Evolutionary conservation across 2,113 vertebrate species (phyloP), one percentile per base, ranked within the genome.

Genomic region (Trematomus loennbergii): DNA sequence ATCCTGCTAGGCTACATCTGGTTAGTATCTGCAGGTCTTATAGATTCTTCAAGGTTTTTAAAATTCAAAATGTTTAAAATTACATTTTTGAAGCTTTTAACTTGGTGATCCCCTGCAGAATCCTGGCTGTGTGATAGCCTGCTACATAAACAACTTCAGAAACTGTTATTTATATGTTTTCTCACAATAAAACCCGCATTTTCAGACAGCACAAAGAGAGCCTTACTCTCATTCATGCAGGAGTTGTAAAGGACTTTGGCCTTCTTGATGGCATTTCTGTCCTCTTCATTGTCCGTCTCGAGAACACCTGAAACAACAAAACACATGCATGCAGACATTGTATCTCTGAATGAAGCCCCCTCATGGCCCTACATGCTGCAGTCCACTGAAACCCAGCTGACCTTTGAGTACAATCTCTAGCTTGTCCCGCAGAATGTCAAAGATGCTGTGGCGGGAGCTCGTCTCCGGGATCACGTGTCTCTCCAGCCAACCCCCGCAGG

Each of bases 371-470:
- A 2, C 63, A 83, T n/a, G 33, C 74, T 82, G 76, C 78, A 54
- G 73, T 79, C 75, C 73, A 75, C 87, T 68, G 74, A 46, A 61
- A 63, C 63, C 49, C 65, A 1, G 22, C 89, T 88, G 93, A 98
- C 98, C 97, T 95, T 99, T 99, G 11, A 99, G 96, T 79, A 98
- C 94, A 82, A 98, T 96, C 93, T 99, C 97, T 91, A 99, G 94
- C 85, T 99, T 95, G 0, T 98, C 97, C 3, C 97, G 94, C 18
- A 99, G 94, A 90, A 96, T 96, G 94, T 99, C 97, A 22, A 99
- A 99, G 82, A 98, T 94, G 45, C 97, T 98, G 94, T 99, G 97
- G 3, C 96, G 95, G 10, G 97, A 98, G 92, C 95, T 98, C 68
- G 97, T 97, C 92, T 99, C 97, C 0, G 98, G 98, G 81, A 99